Percentiles rank a stretch among this genome's conserved stretches.
Evolutionary conservation across 1,140 invertebrate species (phyloP).

Genomic region (Sycobia sp.): DNA sequence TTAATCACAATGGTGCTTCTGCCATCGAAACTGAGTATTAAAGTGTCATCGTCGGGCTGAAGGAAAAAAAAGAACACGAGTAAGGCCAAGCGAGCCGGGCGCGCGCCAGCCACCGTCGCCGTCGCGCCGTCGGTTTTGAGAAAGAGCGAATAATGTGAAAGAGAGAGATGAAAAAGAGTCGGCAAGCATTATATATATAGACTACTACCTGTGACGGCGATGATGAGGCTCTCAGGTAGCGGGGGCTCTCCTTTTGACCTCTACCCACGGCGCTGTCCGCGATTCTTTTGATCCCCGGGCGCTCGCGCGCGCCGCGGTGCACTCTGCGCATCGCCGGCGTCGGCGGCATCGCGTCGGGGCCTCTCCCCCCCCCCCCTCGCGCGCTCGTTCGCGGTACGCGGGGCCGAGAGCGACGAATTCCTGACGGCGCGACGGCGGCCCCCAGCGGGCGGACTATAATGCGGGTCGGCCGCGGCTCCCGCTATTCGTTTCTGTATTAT

Average conservation of each 20-base stretch:
- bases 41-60: slow-evolving; percentile 43
- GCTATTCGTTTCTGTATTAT: slow-evolving; percentile 46
- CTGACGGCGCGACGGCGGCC: too few relatives aligned
- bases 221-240: slow-evolving; percentile 51
- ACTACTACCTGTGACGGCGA: slow-evolving; percentile 37
- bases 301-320: slow-evolving; percentile 36
- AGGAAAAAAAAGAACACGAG: too few relatives aligned
- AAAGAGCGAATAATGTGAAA: not conserved
- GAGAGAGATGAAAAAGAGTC: not conserved
- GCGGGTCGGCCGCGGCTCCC: too few relatives aligned
- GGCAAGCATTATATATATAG: too few relatives aligned
- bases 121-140: too few relatives aligned
- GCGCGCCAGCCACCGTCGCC: not conserved
- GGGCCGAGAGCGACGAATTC: too few relatives aligned
- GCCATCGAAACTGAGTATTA: slow-evolving; percentile 47
- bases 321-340: too few relatives aligned
- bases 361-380: too few relatives aligned
- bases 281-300: slow-evolving; percentile 37
- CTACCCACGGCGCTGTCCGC: slow-evolving; percentile 48
- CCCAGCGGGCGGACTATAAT: too few relatives aligned
- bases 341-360: too few relatives aligned
- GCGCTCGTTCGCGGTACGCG: too few relatives aligned
- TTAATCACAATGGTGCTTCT: slow-evolving; percentile 32
- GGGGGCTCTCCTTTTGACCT: slow-evolving; percentile 53
- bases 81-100: not conserved